Conservation (phyloP, 2,888 invertebrate species). For the Adelphocoris suturalis region DNA sequence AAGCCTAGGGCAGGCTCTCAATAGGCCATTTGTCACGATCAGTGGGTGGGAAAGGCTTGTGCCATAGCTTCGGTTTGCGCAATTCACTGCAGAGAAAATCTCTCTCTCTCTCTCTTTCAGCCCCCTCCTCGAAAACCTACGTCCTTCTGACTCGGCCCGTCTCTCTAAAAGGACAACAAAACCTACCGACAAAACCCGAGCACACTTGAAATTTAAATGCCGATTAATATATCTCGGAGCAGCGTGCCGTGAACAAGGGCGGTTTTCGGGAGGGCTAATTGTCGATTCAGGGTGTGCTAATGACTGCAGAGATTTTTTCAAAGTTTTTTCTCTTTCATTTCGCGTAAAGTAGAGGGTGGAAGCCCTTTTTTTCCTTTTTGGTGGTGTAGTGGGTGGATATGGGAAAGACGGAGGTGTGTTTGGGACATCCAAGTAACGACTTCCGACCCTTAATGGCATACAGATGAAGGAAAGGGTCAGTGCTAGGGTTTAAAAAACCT, state of each 20-base stretch:
- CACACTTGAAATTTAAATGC: slow-evolving; percentile 71
- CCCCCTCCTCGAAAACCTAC: slow-evolving; percentile 3
- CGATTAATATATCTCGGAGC: slow-evolving; percentile 67
- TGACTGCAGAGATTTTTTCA: slow-evolving; percentile 66
- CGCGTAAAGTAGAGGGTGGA: background rate
- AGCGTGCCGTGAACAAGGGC: slow-evolving; percentile 58
- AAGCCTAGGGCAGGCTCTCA: slow-evolving; percentile 69
- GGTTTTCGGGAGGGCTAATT: slow-evolving; percentile 65
- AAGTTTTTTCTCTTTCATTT: slow-evolving; percentile 29
- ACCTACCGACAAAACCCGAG: slow-evolving; percentile 61
- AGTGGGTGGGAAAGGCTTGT: slow-evolving; percentile 61
- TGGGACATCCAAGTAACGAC: slow-evolving; percentile 71
- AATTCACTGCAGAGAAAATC: slow-evolving; percentile 67
- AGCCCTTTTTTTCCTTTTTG: background rate
- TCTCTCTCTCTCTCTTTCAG: slow-evolving; percentile 24
- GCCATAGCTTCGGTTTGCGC: slow-evolving; percentile 61
- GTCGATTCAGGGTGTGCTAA: slow-evolving; percentile 71
- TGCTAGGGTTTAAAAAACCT: slow-evolving; percentile 45
- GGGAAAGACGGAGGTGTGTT: slow-evolving; percentile 66
- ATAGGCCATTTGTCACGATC: slow-evolving; percentile 71
- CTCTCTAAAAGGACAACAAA: slow-evolving; percentile 65
- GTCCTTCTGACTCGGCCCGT: slow-evolving; percentile 10
- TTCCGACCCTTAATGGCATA: slow-evolving; percentile 71
- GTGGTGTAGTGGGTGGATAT: background rate
- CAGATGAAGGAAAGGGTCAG: slow-evolving; percentile 71